Evolutionary conservation across 2,888 invertebrate species (phyloP).

Genomic region (Amaurobius ferox): DNA sequence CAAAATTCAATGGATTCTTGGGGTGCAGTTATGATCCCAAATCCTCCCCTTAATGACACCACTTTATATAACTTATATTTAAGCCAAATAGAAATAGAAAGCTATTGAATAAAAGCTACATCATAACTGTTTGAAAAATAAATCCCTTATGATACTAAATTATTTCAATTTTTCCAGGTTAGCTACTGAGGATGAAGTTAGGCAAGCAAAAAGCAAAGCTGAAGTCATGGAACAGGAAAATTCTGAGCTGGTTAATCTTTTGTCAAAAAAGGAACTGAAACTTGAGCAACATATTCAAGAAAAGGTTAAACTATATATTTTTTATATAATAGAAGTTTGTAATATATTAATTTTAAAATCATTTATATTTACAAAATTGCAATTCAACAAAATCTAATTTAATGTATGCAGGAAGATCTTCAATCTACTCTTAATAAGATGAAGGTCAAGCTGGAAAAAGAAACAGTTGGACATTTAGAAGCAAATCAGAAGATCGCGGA

Average conservation of each 20-base stretch:
- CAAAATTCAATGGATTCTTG: too few relatives aligned
- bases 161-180: constrained; percentile 79
- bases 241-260: constrained; percentile 88
- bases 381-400: not conserved
- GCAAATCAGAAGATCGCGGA: constrained; percentile 86
- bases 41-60: too few relatives aligned
- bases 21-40: too few relatives aligned
- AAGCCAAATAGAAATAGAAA: too few relatives aligned
- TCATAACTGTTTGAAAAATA: too few relatives aligned
- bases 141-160: too few relatives aligned
- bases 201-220: constrained; percentile 90
- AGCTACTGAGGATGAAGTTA: constrained; percentile 94
- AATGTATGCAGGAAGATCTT: constrained; percentile 86
- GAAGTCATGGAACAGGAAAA: constrained; percentile 93
- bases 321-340: too few relatives aligned
- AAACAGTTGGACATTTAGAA: constrained; percentile 91
- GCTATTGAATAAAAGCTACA: too few relatives aligned
- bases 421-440: constrained; percentile 88
- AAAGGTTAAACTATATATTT: constrained; percentile 79
- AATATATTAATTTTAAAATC: not conserved
- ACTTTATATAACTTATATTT: too few relatives aligned
- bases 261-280: constrained; percentile 94
- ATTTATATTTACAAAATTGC: too few relatives aligned
- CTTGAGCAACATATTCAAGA: constrained; percentile 92
- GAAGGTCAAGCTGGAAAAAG: constrained; percentile 92